Evolutionary conservation across 2,113 vertebrate species (phyloP), one percentile per base, ranked within the genome.

Genomic region (Noturus placidus): DNA sequence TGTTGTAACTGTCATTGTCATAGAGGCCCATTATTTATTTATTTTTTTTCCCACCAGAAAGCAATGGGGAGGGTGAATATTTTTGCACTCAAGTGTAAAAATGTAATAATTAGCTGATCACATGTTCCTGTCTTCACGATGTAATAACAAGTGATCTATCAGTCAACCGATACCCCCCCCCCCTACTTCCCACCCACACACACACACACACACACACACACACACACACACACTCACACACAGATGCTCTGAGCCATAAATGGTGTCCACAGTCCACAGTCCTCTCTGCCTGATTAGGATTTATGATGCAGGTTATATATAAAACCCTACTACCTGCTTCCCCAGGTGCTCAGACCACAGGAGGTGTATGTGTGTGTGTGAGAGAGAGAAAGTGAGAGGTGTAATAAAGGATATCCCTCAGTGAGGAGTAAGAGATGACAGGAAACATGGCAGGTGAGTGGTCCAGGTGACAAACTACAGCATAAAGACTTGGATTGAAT

Each of bases 391-490:
- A 11, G 78, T 25, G 19, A 25, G 20, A 13, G 19, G 74, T 72
- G 25, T 8, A 86, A 5, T 76, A 80, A 79, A 82, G 88, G 88
- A 91, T 88, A 89, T 77, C 38, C 14, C 57, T 30, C 25, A 8
- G 33, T 79, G 63, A 70, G 42, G 46, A 86, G 59, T 35, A 42
- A 65, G n/a, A 87, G 54, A 22, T 19, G 13, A 52, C 35, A 35
- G 79, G 65, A 63, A 85, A 38, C 86, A 91, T 91, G 90, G 83
- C 13, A 81, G 90, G 90, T 90, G 79, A 90, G 90, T 89, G 46
- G 5, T 19, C 42, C 72, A 52, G 57, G n/a, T 20, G n/a, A 80
- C 15, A 33, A 80, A 17, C 50, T 33, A 56, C 52, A 57, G 9
- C n/a, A 57, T 14, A 52, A 50, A 30, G 4, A 6, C n/a, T 69